Evolutionary conservation across 1,140 invertebrate genomes (phyloP).

Genomic region (Pseudomyrmex sp.): DNA sequence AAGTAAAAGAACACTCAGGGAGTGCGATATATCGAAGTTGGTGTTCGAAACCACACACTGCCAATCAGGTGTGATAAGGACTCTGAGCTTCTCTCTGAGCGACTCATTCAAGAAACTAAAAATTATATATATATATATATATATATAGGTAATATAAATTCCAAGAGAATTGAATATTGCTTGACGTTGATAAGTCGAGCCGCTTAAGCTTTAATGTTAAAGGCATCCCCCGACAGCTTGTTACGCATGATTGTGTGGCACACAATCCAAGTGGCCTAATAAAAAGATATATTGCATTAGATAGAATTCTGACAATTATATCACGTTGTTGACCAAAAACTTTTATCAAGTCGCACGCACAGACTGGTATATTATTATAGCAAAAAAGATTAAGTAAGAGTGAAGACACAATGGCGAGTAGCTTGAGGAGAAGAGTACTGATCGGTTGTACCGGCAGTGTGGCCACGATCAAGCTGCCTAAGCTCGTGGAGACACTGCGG

Average conservation of each 20-base stretch:
- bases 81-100: background rate
- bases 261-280: constrained; percentile 38
- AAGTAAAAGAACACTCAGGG: background rate
- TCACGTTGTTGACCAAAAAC: constrained; percentile 5
- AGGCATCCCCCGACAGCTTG: constrained; percentile 23
- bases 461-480: constrained; percentile 93
- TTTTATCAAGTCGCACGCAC: background rate
- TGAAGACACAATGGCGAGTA: constrained; percentile 71
- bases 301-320: constrained; percentile 34
- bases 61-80: constrained; percentile 35
- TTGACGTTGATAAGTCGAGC: background rate
- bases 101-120: background rate
- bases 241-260: constrained; percentile 25
- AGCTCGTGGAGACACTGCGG: constrained; percentile 87
- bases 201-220: constrained; percentile 32
- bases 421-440: constrained; percentile 87
- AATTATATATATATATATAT: background rate
- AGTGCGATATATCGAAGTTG: constrained; percentile 7
- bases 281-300: background rate
- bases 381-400: background rate
- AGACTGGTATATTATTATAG: background rate
- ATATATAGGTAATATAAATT: background rate
- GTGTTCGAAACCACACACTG: constrained; percentile 47
- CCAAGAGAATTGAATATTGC: constrained; percentile 16
- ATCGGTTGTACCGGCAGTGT: constrained; percentile 96